These are phyloP conservation scores for Parotocinclus haroldoi DNA, from an alignment of 2,797 vertebrate species.

Conservation along the genomic window DNA sequence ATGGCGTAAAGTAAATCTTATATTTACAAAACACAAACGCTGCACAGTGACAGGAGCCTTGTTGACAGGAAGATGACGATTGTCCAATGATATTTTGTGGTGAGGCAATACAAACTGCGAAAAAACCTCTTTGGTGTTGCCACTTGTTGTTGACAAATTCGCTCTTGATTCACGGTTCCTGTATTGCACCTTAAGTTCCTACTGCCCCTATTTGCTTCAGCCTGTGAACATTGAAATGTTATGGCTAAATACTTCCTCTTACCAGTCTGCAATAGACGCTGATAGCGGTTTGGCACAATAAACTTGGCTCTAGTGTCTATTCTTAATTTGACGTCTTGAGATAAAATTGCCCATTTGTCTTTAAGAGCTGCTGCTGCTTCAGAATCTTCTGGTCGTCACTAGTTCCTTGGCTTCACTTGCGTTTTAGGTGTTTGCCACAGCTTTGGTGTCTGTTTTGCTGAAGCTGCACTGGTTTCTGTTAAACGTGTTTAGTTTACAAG, in stretches of 20 bases:
- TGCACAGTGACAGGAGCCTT: too few relatives aligned
- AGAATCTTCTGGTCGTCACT: not conserved
- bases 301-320: conserved; percentile 46
- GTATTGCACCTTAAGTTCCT: not conserved
- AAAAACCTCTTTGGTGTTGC: conserved; percentile 14
- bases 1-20: too few relatives aligned
- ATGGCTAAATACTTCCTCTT: conserved; percentile 18
- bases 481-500: too few relatives aligned
- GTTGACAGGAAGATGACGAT: too few relatives aligned
- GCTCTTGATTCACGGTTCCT: not conserved
- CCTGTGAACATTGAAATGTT: conserved; percentile 12
- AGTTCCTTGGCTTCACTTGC: too few relatives aligned
- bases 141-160: conserved; percentile 23
- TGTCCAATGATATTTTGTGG: not conserved
- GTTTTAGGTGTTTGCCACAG: too few relatives aligned
- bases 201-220: conserved; percentile 24
- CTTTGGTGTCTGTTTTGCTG: too few relatives aligned
- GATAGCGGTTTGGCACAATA: conserved; percentile 28
- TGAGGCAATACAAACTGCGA: conserved; percentile 16
- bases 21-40: too few relatives aligned
- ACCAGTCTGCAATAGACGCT: conserved; percentile 17
- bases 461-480: too few relatives aligned
- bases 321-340: conserved; percentile 35
- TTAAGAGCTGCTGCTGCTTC: not conserved
- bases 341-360: conserved; percentile 36